A percentile compares a stretch with the other conserved stretches of the same genome.
Conservation (phyloP, 2,888 invertebrate genomes). For the Stenchaetothrips biformis region DNA sequence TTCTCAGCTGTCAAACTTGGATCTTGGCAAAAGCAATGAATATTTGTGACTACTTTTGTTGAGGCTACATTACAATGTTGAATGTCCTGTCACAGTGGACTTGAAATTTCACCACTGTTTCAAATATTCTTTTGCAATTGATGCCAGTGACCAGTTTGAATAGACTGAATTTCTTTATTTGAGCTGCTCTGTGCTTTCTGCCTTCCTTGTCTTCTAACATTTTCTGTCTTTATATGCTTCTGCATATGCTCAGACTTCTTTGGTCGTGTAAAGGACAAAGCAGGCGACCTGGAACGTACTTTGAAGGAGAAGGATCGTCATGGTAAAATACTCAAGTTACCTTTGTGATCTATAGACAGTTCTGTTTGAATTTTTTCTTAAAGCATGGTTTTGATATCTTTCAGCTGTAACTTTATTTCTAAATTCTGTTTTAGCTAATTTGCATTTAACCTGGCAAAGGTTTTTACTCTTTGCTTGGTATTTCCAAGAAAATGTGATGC, state of each 20-base stretch:
- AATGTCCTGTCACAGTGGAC: constrained; percentile 35
- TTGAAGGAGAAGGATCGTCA: constrained; percentile 91
- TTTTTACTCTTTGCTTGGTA: background rate
- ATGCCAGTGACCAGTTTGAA: constrained; percentile 33
- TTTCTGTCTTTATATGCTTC: constrained; percentile 29
- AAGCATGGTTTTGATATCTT: background rate
- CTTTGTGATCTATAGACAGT: constrained; percentile 36
- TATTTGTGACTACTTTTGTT: constrained; percentile 5
- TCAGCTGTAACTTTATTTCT: background rate
- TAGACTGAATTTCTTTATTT: constrained; percentile 35
- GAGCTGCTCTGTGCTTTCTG: constrained; percentile 16
- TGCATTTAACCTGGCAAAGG: constrained; percentile 29
- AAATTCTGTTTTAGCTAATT: background rate
- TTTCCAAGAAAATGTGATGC: background rate
- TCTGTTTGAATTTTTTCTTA: constrained; percentile 4
- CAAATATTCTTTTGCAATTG: constrained; percentile 15
- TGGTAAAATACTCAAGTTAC: constrained; percentile 50
- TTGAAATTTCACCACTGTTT: constrained; percentile 14
- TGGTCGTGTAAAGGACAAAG: constrained; percentile 94
- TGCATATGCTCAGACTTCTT: constrained; percentile 68
- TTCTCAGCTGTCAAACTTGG: background rate
- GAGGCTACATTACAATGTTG: constrained; percentile 29
- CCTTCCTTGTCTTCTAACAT: constrained; percentile 30
- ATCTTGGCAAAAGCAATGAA: background rate
- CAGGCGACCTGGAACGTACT: constrained; percentile 85